Conservation (phyloP, 2,888 invertebrate species). For the Dasysyrphus albostriatus region DNA sequence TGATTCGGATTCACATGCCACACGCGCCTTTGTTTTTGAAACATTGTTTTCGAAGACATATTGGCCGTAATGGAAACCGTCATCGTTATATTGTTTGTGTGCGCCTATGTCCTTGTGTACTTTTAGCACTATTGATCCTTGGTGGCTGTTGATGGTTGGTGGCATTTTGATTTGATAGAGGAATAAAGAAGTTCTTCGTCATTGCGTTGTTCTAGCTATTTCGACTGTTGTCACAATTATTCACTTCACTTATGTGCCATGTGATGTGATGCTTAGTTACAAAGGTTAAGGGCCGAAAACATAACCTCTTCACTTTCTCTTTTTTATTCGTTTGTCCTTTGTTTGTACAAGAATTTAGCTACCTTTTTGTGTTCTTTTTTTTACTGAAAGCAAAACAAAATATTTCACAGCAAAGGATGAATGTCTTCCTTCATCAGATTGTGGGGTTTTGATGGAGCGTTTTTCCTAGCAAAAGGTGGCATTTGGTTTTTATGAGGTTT, state of each 20-base stretch:
- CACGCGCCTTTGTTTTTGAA: conserved; percentile 37
- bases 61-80: conserved; percentile 33
- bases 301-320: not conserved
- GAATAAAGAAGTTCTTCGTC: conserved; percentile 9
- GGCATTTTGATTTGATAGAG: conserved; percentile 16
- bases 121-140: conserved; percentile 2
- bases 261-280: not conserved
- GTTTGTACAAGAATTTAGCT: not conserved
- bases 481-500: conserved; percentile 15
- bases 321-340: not conserved
- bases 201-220: not conserved
- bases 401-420: not conserved
- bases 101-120: not conserved
- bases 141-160: not conserved
- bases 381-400: not conserved
- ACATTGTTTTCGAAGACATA: conserved; percentile 33
- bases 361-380: not conserved
- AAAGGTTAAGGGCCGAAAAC: conserved; percentile 10
- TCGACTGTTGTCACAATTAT: conserved; percentile 13
- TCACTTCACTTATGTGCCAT: conserved; percentile 2
- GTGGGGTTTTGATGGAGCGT: conserved; percentile 32
- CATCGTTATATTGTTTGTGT: conserved; percentile 13
- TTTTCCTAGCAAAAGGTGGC: not conserved
- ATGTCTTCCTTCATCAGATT: conserved; percentile 23
- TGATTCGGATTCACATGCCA: conserved; percentile 52